phyloP scores from a whole-genome alignment of 2,888 invertebrate species.

The Gryllus longicercus region DNA sequence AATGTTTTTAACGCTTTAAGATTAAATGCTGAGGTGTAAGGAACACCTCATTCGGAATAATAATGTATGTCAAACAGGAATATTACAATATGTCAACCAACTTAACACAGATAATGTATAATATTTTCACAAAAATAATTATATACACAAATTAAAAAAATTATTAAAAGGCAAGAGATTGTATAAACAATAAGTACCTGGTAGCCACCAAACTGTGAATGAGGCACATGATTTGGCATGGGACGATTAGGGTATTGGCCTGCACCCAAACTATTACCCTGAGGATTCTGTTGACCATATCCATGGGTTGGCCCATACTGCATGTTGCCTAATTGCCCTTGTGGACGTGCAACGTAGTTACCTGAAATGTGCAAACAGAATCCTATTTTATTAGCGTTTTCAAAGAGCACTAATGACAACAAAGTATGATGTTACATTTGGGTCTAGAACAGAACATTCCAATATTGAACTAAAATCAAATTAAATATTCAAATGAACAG shows the following conservation, averaged over 20 bases:
- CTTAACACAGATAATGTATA: too few relatives aligned
- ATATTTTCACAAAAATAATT: too few relatives aligned
- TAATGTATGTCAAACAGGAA: too few relatives aligned
- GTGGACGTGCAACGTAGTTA: constrained; percentile 50
- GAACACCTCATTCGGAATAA: too few relatives aligned
- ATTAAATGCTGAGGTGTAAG: too few relatives aligned
- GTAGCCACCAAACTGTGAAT: constrained; percentile 50
- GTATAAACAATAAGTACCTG: constrained; percentile 38
- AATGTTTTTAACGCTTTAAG: too few relatives aligned
- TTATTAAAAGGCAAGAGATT: too few relatives aligned
- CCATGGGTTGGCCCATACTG: constrained; percentile 53
- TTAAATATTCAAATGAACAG: too few relatives aligned
- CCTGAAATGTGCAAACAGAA: constrained; percentile 29
- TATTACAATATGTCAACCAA: too few relatives aligned
- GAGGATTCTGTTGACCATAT: constrained; percentile 36
- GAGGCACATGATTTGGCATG: constrained; percentile 56
- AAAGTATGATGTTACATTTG: not conserved
- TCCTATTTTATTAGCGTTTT: not conserved
- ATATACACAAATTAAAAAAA: too few relatives aligned
- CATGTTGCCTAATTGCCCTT: constrained; percentile 44
- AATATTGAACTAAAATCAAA: too few relatives aligned
- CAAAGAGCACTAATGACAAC: not conserved
- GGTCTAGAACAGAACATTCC: too few relatives aligned
- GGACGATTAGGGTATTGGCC: constrained; percentile 53
- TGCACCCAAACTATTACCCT: constrained; percentile 43